Evolutionary conservation across 2,888 invertebrate genomes (phyloP).

Genomic region (Proisotoma minuta): DNA sequence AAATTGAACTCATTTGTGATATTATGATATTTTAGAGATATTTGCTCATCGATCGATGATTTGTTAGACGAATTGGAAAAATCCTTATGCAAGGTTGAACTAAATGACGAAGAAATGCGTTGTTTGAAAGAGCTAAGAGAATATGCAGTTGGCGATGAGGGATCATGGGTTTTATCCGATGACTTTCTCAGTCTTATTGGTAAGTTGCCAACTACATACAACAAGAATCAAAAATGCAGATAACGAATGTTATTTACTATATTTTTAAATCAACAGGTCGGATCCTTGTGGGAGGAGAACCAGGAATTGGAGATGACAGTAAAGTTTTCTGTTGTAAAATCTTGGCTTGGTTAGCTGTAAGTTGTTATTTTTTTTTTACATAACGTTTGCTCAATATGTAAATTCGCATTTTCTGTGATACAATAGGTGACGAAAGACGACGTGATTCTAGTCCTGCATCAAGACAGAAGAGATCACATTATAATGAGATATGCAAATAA

Average conservation of each 20-base stretch:
- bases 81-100: conserved; percentile 62
- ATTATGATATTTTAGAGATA: conserved; percentile 27
- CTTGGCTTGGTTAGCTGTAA: conserved; percentile 67
- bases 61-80: conserved; percentile 70
- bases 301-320: conserved; percentile 53
- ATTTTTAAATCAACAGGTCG: conserved; percentile 21
- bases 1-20: neutral
- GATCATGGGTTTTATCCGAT: conserved; percentile 87
- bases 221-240: neutral
- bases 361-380: conserved; percentile 1
- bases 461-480: conserved; percentile 81
- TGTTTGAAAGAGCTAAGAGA: conserved; percentile 78
- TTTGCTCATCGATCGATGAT: conserved; percentile 53
- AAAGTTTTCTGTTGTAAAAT: conserved; percentile 67
- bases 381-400: neutral
- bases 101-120: conserved; percentile 68
- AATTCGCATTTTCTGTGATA: conserved; percentile 18
- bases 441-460: conserved; percentile 80
- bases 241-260: neutral
- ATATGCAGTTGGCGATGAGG: conserved; percentile 82
- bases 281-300: conserved; percentile 42
- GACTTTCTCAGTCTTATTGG: conserved; percentile 78
- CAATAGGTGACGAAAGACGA: conserved; percentile 64
- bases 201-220: conserved; percentile 49
- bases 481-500: conserved; percentile 80